phyloP scores from a whole-genome alignment of 2,888 invertebrate species.

The Andrena bicolor region DNA sequence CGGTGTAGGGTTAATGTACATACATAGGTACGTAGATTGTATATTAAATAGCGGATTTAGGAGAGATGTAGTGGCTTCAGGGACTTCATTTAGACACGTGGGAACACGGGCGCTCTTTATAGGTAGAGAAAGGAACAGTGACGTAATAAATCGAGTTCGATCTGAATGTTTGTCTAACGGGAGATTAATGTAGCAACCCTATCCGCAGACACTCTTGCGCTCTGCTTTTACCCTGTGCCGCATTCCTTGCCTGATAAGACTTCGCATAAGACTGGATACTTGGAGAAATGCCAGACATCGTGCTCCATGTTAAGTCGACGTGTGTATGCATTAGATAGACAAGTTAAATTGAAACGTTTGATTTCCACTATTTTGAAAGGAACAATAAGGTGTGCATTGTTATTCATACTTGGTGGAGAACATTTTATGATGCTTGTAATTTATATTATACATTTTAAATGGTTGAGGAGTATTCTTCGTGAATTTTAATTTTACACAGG shows the following conservation, averaged over 20 bases:
- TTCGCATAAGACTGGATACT: constrained; percentile 81
- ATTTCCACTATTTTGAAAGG: constrained; percentile 26
- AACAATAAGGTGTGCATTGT: background rate
- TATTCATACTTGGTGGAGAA: background rate
- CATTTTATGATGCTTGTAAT: background rate
- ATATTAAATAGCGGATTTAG: background rate
- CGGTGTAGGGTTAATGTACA: too few relatives aligned
- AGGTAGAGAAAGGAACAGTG: background rate
- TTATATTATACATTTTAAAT: background rate
- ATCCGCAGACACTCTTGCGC: constrained; percentile 29
- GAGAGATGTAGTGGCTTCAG: background rate
- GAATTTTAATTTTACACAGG: background rate
- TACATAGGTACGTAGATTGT: background rate
- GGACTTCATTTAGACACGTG: background rate
- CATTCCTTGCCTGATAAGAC: constrained; percentile 71
- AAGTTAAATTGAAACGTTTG: constrained; percentile 46
- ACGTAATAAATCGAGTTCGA: constrained; percentile 29
- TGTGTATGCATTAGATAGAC: constrained; percentile 33
- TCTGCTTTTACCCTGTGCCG: constrained; percentile 62
- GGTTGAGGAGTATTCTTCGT: background rate
- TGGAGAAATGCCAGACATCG: constrained; percentile 77
- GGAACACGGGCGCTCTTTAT: background rate
- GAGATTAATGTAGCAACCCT: constrained; percentile 54
- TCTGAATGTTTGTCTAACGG: constrained; percentile 35
- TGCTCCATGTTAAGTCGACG: constrained; percentile 46